Percentiles rank a stretch among this genome's conserved stretches.
Conservation (phyloP, 1,140 invertebrate genomes). For the Cephus cinctus region DNA sequence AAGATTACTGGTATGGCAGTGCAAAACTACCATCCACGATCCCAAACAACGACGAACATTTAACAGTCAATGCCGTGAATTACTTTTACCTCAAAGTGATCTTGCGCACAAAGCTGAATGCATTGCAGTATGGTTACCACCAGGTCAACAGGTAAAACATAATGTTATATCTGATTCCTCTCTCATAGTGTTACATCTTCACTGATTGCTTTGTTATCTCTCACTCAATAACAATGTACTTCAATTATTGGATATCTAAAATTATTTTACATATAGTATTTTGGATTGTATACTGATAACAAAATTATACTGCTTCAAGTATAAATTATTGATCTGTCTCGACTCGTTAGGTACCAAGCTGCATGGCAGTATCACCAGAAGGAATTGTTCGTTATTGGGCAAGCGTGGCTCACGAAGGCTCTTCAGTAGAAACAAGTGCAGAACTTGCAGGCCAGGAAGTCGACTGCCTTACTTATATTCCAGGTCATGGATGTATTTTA, state of each 20-base stretch:
- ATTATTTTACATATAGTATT: background rate
- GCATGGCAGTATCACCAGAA: conserved; percentile 90
- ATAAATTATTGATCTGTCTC: background rate
- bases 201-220: no score
- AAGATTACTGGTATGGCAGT: conserved; percentile 85
- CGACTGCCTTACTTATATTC: conserved; percentile 69
- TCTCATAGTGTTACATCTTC: no score
- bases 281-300: background rate
- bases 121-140: conserved; percentile 73
- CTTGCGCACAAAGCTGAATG: conserved; percentile 88
- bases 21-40: conserved; percentile 57
- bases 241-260: conserved; percentile 11
- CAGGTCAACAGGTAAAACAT: conserved; percentile 62
- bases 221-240: background rate
- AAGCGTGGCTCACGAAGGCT: conserved; percentile 82
- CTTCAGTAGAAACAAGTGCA: conserved; percentile 79
- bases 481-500: conserved; percentile 76
- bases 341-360: conserved; percentile 67
- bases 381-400: conserved; percentile 91
- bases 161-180: conserved; percentile 7
- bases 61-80: conserved; percentile 71
- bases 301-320: conserved; percentile 5
- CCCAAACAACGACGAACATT: conserved; percentile 48
- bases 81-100: conserved; percentile 88
- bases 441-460: conserved; percentile 82